Evolutionary conservation across 2,888 invertebrate species (phyloP).

Genomic region (Pocota personata): DNA sequence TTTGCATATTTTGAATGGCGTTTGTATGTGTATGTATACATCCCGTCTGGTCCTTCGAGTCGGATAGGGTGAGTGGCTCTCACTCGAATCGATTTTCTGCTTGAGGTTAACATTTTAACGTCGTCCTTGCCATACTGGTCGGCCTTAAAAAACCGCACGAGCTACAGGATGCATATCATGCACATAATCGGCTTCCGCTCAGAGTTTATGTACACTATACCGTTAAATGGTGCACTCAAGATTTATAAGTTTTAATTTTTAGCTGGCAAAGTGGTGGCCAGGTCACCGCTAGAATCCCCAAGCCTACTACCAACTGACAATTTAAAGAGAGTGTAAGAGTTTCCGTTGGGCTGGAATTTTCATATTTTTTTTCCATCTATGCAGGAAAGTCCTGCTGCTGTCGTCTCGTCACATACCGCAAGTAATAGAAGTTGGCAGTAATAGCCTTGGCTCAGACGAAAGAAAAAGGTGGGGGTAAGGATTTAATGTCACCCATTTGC

Average conservation of each 20-base stretch:
- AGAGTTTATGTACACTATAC: slow-evolving; percentile 62
- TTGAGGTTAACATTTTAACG: slow-evolving; percentile 50
- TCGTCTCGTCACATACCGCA: slow-evolving; percentile 62
- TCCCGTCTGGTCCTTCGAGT: slow-evolving; percentile 20
- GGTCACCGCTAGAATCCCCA: slow-evolving; percentile 15
- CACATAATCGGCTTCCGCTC: slow-evolving; percentile 53
- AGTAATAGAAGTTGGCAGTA: slow-evolving; percentile 73
- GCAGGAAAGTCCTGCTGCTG: slow-evolving; percentile 21
- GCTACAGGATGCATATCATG: slow-evolving; percentile 15
- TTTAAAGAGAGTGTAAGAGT: slow-evolving; percentile 5
- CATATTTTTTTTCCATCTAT: neutral
- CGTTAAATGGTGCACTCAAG: slow-evolving; percentile 68
- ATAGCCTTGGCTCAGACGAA: slow-evolving; percentile 47
- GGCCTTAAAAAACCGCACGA: slow-evolving; percentile 45
- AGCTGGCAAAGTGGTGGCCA: slow-evolving; percentile 21
- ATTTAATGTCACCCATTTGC: slow-evolving; percentile 57
- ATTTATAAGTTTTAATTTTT: slow-evolving; percentile 72
- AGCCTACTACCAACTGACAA: slow-evolving; percentile 28
- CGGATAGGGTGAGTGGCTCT: slow-evolving; percentile 1
- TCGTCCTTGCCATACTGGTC: neutral
- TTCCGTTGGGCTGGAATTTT: neutral
- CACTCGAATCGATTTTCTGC: slow-evolving; percentile 54
- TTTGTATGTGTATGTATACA: neutral
- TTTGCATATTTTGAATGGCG: slow-evolving; percentile 68
- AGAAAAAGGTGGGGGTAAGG: neutral